Evolutionary conservation across 2,888 invertebrate genomes (phyloP), one percentile per base, ranked within the genome.

Genomic region (Xanthorhoe designata): DNA sequence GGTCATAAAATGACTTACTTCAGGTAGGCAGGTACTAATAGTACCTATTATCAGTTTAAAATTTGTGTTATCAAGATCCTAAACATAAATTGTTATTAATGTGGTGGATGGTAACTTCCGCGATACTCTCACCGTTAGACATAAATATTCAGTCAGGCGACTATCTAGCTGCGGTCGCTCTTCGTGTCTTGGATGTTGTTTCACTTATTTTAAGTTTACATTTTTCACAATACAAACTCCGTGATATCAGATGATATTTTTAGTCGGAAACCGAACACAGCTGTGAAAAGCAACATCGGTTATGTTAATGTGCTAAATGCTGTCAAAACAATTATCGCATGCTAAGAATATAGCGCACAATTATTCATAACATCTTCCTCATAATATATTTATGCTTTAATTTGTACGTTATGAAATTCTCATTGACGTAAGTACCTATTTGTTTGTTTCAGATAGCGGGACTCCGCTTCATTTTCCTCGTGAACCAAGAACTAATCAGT

Each of bases 401-500:
- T 42, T 13, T 13, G 38, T 42, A 10, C 38, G 38, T 4, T 42
- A 9, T 10, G 10, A 9, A 42, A 42, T 42, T 42, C 38, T 42
- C 38, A 42, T 3, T 42, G 13, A 42, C 59, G 18, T 18, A 24
- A 29, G 13, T 32, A 32, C 0, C 38, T 58, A 18, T 45, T 19
- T 51, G 17, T 62, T 72, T 72, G 70, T 73, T 75, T 75, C 94
- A 96, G 97, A 97, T 99, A 78, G 96, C 98, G 19, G 97, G 98
- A 61, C 94, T 99, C 51, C 95, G 98, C 70, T 99, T 99, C 91
- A 97, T 98, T 75, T 99, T 99, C 87, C 95, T 98, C 71, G 96
- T 99, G 67, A 98, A 99, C 89, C 97, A 97, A 86, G 98, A 98
- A 78, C 94, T 99, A 57, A 97, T 98, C 75, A 96, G 96, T 82